A percentile compares a stretch with the other conserved stretches of the same genome.
Evolutionary conservation across 2,113 vertebrate species (phyloP).

Genomic region (Syngnathus floridae): DNA sequence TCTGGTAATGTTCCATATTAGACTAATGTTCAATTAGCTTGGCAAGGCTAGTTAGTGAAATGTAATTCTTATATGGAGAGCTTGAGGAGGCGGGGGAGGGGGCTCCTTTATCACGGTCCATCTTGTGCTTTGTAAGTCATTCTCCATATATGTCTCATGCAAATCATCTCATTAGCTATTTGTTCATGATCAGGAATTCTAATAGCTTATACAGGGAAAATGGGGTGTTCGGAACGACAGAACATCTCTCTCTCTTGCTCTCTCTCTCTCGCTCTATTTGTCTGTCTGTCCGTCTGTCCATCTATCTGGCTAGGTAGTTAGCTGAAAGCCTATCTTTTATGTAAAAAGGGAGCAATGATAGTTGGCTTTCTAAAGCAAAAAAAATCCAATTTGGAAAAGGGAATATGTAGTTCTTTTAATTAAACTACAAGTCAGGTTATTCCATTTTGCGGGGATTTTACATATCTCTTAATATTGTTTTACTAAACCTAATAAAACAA

Average conservation of each 20-base stretch:
- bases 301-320: not conserved
- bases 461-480: not conserved
- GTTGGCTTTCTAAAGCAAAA: not conserved
- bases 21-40: slow-evolving; percentile 62
- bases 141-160: slow-evolving; percentile 31
- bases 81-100: too few relatives aligned
- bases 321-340: too few relatives aligned
- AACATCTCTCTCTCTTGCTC: too few relatives aligned
- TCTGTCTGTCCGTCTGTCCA: not conserved
- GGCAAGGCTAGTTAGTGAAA: slow-evolving; percentile 57
- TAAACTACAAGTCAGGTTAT: not conserved
- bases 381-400: not conserved
- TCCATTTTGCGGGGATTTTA: not conserved
- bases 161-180: slow-evolving; percentile 49
- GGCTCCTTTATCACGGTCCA: slow-evolving; percentile 36
- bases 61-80: slow-evolving; percentile 45
- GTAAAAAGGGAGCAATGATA: not conserved
- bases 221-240: slow-evolving; percentile 20
- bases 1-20: slow-evolving; percentile 52
- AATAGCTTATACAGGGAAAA: slow-evolving; percentile 16
- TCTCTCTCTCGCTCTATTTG: too few relatives aligned
- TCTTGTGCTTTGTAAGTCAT: slow-evolving; percentile 42
- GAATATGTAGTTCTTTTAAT: not conserved
- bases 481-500: not conserved
- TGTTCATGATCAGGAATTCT: slow-evolving; percentile 36